These are phyloP conservation scores for Caenorhabditis becei DNA, from an alignment of 2,888 invertebrate genomes.

Conservation along the genomic window DNA sequence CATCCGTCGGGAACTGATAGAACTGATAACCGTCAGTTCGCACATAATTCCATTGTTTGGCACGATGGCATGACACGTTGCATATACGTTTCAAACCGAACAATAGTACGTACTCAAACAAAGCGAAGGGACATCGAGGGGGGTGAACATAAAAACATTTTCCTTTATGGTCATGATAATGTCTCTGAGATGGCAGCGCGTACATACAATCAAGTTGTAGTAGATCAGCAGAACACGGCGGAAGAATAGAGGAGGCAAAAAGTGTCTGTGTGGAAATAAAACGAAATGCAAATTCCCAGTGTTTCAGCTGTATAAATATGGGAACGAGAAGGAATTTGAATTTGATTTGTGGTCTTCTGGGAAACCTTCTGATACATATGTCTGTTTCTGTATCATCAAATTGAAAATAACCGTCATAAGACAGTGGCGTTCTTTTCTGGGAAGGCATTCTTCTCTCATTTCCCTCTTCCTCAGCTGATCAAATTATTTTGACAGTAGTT, in stretches of 20 bases:
- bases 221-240: constrained; percentile 6
- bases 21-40: constrained; percentile 15
- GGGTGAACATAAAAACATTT: constrained; percentile 47
- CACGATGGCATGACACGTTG: constrained; percentile 35
- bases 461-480: constrained; percentile 46
- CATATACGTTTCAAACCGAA: constrained; percentile 24
- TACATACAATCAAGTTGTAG: constrained; percentile 27
- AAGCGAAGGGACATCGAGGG: constrained; percentile 29
- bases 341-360: constrained; percentile 40
- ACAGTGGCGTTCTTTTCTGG: constrained; percentile 17
- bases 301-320: neutral
- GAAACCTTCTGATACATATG: constrained; percentile 3
- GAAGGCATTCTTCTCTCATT: neutral
- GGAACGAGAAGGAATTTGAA: neutral
- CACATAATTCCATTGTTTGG: constrained; percentile 34
- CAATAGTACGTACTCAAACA: constrained; percentile 57
- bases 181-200: constrained; percentile 32
- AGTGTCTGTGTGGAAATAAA: neutral
- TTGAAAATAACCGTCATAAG: constrained; percentile 45
- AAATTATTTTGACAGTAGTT: neutral
- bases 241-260: neutral
- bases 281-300: neutral
- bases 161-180: constrained; percentile 59
- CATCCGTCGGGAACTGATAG: no score
- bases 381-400: constrained; percentile 9